Base-by-base conservation (phyloP, 2,797 vertebrate genomes). In the Pelobates cultripes region DNA sequence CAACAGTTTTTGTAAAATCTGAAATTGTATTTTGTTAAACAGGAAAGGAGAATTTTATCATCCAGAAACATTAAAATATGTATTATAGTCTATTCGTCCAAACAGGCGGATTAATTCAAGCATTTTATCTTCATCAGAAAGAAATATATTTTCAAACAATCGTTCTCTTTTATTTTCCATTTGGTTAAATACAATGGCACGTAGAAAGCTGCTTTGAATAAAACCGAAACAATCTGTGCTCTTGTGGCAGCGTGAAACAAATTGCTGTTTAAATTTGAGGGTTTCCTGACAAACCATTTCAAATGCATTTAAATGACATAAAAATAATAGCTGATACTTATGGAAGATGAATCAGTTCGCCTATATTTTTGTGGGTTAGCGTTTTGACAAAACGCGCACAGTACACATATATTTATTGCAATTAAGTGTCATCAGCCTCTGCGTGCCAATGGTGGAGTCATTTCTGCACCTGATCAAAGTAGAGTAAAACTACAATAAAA, bases 401-500 rank as follows among this genome's bases (percentile, higher is more conserved):
- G 14, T 64, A 70, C 72, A 67, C 57, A 64, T 70, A 64, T 42
- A 63, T 53, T 74, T 61, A 63, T 70, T 79, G 82, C 68, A 79
- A 75, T 71, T 53, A 75, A 75, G 74, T 75, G 67, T 75, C 45
- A 75, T 79, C 43, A 44, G n/a, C 75, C 14, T 79, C 43, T 51
- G 69, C 81, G 75, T 73, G 47, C 79, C 55, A 78, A 2, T 73
- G 72, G 43, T 4, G 13, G 4, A 69, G 51, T 84, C 17, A 77
- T 73, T 78, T 85, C 61, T 82, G 74, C 80, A 80, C 70, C 69
- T 73, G 78, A 86, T 45, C 7, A 3, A 84, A 87, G 70, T 83
- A 64, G 0, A 47, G 45, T 66, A 75, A 63, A 55, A 75, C 44
- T 66, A 71, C 45, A 72, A 75, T 71, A 75, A 79, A 75, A 75